Evolutionary conservation across 35 echinoderm and acorn worm species (phyloP), one percentile per base, ranked within the genome.

Genomic region (Eucidaris tribuloides): DNA sequence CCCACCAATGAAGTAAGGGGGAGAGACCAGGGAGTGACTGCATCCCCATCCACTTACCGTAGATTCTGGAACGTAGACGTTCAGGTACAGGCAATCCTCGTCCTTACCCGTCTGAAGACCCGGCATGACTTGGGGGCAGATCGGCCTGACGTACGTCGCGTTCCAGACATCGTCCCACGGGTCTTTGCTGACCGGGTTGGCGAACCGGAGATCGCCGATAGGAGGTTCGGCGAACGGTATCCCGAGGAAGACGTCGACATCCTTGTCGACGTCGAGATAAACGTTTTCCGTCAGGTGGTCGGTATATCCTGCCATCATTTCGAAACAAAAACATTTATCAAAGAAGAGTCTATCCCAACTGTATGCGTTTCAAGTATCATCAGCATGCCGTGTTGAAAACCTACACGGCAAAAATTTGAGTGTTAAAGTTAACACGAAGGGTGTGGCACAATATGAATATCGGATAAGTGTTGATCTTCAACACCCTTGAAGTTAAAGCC

Each of bases 161-260:
- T 92, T 87, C 29, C 62, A 74, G 2, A 54, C 72, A 7, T 77
- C 89, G 5, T 55, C 9, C 85, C 85, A 92, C 48, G 71, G 81
- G 24, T 52, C 20, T 45, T 82, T 88, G 20, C 85, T 45, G 54
- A 65, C 62, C 2, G 94, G 86, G 49, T 91, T 91, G 3, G 59
- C 46, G 28, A 97, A 86, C 13, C 89, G 89, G 55, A 89, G 65
- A 17, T 55, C 22, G 0, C 90, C 94, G 0, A 54, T 71, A 0
- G 94, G 94, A 2, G 94, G 81, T 58, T 97, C 94, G 7, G 94
- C 89, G 78, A 89, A 97, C 7, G 94, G 85, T 2, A 97, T 78
- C 30, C 94, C 90, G 30, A 79, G 43, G 62, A 76, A 97, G 36
- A 89, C 81, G 58, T 97, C 81, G 13, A 97, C 58, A 18, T 78